These are phyloP conservation scores for Teleopsis dalmanni DNA, from an alignment of 1,140 invertebrate genomes.

Conservation along the genomic window DNA sequence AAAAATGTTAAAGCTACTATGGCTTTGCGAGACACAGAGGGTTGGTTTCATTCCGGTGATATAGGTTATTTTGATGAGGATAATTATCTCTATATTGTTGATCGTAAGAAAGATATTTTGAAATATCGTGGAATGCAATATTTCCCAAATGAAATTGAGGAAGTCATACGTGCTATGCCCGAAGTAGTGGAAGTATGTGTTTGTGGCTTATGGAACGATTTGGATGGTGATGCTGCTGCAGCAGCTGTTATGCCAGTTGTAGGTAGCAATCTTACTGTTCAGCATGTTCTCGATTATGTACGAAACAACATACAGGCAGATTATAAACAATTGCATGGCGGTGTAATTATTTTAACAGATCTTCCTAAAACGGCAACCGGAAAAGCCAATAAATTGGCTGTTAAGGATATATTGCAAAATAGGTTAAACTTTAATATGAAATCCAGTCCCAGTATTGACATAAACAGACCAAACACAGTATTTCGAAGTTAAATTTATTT, in stretches of 20 bases:
- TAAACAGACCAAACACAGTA: no score
- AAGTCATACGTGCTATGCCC: constrained; percentile 13
- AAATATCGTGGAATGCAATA: constrained; percentile 50
- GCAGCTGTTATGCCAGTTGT: constrained; percentile 13
- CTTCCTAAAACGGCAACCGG: constrained; percentile 54
- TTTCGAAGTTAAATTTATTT: no score
- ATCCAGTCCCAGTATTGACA: no score
- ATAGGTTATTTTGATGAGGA: constrained; percentile 58
- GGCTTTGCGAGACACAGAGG: constrained; percentile 49
- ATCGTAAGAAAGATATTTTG: constrained; percentile 65
- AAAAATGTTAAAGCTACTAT: constrained; percentile 49
- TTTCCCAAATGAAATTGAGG: constrained; percentile 20
- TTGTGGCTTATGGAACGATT: constrained; percentile 17
- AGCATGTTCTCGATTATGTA: constrained; percentile 19
- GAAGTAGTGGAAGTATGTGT: constrained; percentile 21
- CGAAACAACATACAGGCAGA: constrained; percentile 32
- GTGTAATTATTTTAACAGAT: constrained; percentile 50
- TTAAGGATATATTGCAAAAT: background rate
- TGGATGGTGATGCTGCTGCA: constrained; percentile 15
- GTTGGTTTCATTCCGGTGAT: constrained; percentile 65
- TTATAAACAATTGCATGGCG: constrained; percentile 48
- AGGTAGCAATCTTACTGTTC: constrained; percentile 6
- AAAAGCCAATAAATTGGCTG: constrained; percentile 36
- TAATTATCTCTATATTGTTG: constrained; percentile 58
- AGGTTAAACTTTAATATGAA: no score